Evolutionary conservation across 2,113 vertebrate species (phyloP), one percentile per base, ranked within the genome.

Genomic region (Lycaon pictus): DNA sequence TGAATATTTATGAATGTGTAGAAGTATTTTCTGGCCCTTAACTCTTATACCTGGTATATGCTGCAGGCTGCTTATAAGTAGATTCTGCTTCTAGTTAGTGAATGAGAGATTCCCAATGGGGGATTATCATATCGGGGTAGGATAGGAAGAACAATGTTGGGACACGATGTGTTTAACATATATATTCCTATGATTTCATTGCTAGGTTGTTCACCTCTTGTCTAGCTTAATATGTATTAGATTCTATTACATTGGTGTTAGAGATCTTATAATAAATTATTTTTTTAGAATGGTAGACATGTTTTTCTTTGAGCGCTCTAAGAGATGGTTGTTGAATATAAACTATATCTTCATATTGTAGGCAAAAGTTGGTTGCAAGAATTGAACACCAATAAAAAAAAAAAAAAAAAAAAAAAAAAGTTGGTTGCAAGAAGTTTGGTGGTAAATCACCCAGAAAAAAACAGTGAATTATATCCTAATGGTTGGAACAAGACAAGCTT

Each of bases 351-450:
- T 87, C 22, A 11, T 82, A 29, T 29, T 90, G 12, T 79, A 92
- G 65, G 71, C 79, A 86, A 74, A 90, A 94, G 58, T 89, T 72
- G 94, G 27, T 80, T 95, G 93, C 53, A 92, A 65, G 76, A 88
- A 83, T 80, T 95, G 93, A n/a, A n/a, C n/a, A n/a, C n/a, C n/a
- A n/a, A n/a, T n/a, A n/a, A n/a, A n/a, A n/a, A n/a, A n/a, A n/a
- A n/a, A n/a, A n/a, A n/a, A n/a, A n/a, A n/a, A n/a, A n/a, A n/a
- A n/a, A n/a, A n/a, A n/a, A n/a, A 86, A 74, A 90, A 94, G 58
- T 89, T 72, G 94, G 27, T 80, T 95, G 93, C 53, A 92, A 65
- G 76, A 88, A 83, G 55, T 48, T 85, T 89, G 63, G n/a, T 90
- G 35, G 86, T 90, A 90, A 96, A 56, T 63, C 25, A 60, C 12